Evolutionary conservation across 2,113 vertebrate species (phyloP).

Genomic region (Epinephelus lanceolatus): DNA sequence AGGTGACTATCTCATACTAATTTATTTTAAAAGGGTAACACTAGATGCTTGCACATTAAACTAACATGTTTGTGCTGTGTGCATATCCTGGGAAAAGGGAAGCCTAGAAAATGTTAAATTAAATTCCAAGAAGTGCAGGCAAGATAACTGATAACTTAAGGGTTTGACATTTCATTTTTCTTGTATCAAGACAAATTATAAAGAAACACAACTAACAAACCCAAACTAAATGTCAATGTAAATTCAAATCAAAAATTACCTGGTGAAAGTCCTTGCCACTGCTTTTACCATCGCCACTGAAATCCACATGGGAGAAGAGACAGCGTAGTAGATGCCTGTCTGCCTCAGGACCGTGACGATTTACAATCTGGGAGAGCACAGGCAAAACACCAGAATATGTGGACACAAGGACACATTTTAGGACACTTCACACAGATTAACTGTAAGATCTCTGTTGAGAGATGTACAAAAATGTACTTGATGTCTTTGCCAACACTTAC

Average conservation of each 20-base stretch:
- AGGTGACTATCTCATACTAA: neutral
- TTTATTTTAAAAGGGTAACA: neutral
- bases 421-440: neutral
- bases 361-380: conserved; percentile 92
- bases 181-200: neutral
- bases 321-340: conserved; percentile 99
- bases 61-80: neutral
- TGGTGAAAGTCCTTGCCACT: conserved; percentile 99
- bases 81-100: neutral
- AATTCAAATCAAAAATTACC: conserved; percentile 84
- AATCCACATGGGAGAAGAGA: conserved; percentile 99
- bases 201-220: neutral
- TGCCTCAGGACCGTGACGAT: conserved; percentile 99
- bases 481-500: conserved; percentile 85
- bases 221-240: neutral
- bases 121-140: neutral
- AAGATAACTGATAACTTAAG: neutral
- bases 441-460: neutral
- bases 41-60: too few relatives aligned
- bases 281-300: conserved; percentile 99
- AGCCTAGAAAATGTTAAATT: neutral
- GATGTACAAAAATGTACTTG: neutral
- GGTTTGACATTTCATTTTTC: neutral
- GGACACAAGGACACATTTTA: neutral
- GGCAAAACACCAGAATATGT: neutral